phyloP scores from a whole-genome alignment of 2,797 vertebrate species.

The Sebastes goodei region DNA sequence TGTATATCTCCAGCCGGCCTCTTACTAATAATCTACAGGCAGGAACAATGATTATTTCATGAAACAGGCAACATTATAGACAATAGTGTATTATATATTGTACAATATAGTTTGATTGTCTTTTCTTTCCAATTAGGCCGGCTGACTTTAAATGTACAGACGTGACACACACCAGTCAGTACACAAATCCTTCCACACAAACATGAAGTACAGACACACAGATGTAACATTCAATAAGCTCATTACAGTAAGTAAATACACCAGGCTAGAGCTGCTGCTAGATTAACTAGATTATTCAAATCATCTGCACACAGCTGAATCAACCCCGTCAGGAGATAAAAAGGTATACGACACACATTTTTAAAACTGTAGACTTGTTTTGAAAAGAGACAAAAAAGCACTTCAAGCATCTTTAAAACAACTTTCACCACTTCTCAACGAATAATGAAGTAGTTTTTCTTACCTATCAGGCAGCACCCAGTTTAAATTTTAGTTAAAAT shows the following conservation, averaged over 20 bases:
- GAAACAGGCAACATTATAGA: no score
- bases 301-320: background rate
- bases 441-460: background rate
- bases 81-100: no score
- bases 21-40: no score
- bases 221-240: background rate
- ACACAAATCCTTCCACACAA: background rate
- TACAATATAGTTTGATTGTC: constrained; percentile 4
- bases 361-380: background rate
- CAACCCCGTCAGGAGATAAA: background rate
- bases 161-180: background rate
- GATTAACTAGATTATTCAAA: background rate
- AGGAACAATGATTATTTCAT: no score
- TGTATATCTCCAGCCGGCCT: no score
- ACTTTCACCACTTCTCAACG: background rate
- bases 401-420: background rate
- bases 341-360: background rate
- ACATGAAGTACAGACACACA: background rate
- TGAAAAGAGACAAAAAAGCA: background rate
- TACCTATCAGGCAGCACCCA: background rate
- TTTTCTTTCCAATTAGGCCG: background rate
- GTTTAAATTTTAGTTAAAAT: background rate
- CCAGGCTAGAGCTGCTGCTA: background rate
- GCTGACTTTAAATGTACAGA: background rate
- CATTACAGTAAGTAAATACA: background rate